These are phyloP conservation scores for Anthophora plumipes DNA, from an alignment of 2,888 invertebrate genomes.

Conservation along the genomic window DNA sequence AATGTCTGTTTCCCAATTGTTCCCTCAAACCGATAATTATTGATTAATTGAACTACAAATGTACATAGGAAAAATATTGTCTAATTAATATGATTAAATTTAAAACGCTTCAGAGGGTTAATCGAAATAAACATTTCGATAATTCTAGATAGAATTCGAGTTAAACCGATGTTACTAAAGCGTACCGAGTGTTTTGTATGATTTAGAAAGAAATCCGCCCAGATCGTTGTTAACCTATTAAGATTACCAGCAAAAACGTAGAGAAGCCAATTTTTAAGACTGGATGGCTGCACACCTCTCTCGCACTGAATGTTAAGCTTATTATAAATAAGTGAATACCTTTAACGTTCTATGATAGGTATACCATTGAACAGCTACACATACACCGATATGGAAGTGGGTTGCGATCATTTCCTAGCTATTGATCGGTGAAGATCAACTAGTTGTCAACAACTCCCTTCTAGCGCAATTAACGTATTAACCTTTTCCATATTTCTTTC, in stretches of 20 bases:
- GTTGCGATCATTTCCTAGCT: background rate
- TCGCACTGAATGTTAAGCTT: slow-evolving; percentile 62
- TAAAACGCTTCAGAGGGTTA: slow-evolving; percentile 14
- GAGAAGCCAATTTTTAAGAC: slow-evolving; percentile 47
- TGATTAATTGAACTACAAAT: background rate
- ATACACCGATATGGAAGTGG: slow-evolving; percentile 31
- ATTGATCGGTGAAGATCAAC: slow-evolving; percentile 10
- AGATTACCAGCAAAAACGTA: slow-evolving; percentile 43
- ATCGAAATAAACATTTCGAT: slow-evolving; percentile 2
- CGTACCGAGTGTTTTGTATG: slow-evolving; percentile 34
- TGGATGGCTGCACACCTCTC: slow-evolving; percentile 57
- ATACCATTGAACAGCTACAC: slow-evolving; percentile 13
- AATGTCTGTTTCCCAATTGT: too few relatives aligned
- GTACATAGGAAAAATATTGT: background rate
- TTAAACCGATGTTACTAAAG: background rate
- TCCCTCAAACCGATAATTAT: too few relatives aligned
- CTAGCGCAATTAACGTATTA: background rate
- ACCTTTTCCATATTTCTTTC: background rate
- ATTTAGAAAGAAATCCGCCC: slow-evolving; percentile 59
- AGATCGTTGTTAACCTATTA: slow-evolving; percentile 47
- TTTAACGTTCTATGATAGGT: slow-evolving; percentile 41
- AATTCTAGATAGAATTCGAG: background rate
- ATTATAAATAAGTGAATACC: slow-evolving; percentile 47
- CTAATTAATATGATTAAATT: background rate
- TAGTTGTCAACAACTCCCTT: background rate